These are phyloP conservation scores for Limenitis camilla DNA, from an alignment of 2,888 invertebrate species.

Conservation along the genomic window DNA sequence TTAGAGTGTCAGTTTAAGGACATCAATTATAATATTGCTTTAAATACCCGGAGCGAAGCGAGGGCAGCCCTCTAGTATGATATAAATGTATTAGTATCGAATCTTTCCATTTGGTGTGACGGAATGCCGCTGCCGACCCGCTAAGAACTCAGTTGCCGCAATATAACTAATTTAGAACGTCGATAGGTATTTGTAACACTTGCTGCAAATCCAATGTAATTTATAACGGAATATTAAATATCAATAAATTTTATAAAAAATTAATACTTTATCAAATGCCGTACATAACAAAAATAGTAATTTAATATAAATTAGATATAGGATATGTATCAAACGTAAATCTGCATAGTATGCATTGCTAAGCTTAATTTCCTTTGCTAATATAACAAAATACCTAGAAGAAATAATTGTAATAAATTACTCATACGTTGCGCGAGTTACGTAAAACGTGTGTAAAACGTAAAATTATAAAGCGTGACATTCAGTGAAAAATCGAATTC, in stretches of 20 bases:
- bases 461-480: too few relatives aligned
- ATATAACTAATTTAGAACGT: slow-evolving; percentile 21
- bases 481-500: too few relatives aligned
- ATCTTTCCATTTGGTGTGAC: slow-evolving; percentile 1
- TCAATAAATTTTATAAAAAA: slow-evolving; percentile 7
- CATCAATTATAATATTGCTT: too few relatives aligned
- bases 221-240: slow-evolving; percentile 3
- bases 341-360: neutral
- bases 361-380: too few relatives aligned
- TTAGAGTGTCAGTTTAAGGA: too few relatives aligned
- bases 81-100: neutral
- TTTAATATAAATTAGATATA: neutral
- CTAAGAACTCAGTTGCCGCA: slow-evolving; percentile 22
- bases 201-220: slow-evolving; percentile 17
- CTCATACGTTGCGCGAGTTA: too few relatives aligned
- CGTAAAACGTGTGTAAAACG: too few relatives aligned
- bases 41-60: too few relatives aligned
- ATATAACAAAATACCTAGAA: too few relatives aligned
- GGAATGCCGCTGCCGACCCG: slow-evolving; percentile 5
- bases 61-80: too few relatives aligned
- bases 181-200: slow-evolving; percentile 24
- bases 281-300: neutral
- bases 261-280: neutral
- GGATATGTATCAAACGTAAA: neutral
- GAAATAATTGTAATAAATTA: too few relatives aligned